phyloP scores from a whole-genome alignment of 2,888 invertebrate species.

The Labia minor region DNA sequence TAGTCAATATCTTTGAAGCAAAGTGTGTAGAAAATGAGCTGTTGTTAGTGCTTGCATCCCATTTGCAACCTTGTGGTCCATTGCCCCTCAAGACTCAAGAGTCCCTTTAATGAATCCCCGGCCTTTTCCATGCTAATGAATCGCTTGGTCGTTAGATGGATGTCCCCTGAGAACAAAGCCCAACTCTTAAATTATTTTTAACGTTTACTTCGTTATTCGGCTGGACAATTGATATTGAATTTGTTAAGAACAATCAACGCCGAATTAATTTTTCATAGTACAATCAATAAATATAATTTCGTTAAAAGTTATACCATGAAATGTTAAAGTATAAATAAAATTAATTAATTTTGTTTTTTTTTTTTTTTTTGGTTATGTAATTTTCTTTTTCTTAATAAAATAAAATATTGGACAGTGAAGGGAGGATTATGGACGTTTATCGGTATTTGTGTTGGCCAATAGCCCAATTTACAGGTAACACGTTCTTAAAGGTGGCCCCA shows the following conservation, averaged over 20 bases:
- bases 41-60: no score
- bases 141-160: not conserved
- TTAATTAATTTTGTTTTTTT: no score
- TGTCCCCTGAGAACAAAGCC: not conserved
- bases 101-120: not conserved
- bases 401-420: not conserved
- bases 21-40: no score
- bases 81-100: not conserved
- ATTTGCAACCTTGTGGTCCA: not conserved
- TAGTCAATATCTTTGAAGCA: no score
- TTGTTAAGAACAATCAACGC: not conserved
- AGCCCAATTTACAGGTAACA: slow-evolving; percentile 1
- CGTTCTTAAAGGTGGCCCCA: slow-evolving; percentile 8
- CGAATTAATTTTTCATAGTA: slow-evolving; percentile 3
- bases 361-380: not conserved
- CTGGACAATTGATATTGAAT: not conserved
- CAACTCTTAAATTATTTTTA: not conserved
- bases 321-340: not conserved
- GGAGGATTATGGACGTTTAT: not conserved
- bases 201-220: not conserved
- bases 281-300: no score
- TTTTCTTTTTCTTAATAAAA: not conserved
- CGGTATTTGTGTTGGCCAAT: slow-evolving; percentile 1
- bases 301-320: no score
- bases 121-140: slow-evolving; percentile 8